These are phyloP conservation scores for Ovibos moschatus DNA, from an alignment of 2,113 vertebrate genomes.

Conservation along the genomic window DNA sequence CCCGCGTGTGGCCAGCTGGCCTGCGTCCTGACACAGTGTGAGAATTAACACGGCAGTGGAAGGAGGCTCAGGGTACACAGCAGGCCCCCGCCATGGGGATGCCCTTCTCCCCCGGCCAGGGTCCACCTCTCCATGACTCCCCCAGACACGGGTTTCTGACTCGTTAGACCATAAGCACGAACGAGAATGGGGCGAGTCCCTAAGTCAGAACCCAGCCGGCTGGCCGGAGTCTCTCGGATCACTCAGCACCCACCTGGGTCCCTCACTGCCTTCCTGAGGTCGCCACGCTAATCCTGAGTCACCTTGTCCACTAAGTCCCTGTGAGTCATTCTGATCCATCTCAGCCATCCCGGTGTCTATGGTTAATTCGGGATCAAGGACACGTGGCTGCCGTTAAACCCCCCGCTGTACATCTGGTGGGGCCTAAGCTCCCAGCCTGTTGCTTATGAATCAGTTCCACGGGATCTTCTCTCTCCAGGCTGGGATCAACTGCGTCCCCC, in stretches of 20 bases:
- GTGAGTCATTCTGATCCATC: neutral
- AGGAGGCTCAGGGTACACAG: neutral
- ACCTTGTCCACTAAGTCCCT: slow-evolving; percentile 54
- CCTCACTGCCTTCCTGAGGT: neutral
- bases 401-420: slow-evolving; percentile 23
- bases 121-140: neutral
- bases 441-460: slow-evolving; percentile 15
- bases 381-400: slow-evolving; percentile 17
- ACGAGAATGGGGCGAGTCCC: neutral
- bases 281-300: slow-evolving; percentile 35
- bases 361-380: slow-evolving; percentile 50
- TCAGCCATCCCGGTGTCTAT: neutral
- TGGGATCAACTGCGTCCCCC: neutral
- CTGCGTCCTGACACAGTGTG: fast-evolving
- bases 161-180: neutral
- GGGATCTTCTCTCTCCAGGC: slow-evolving; percentile 30
- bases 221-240: fast-evolving
- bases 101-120: neutral
- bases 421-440: slow-evolving; percentile 26
- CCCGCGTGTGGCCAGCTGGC: neutral
- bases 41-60: neutral
- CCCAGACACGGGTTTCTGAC: neutral
- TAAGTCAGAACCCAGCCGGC: neutral
- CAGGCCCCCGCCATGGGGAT: fast-evolving
- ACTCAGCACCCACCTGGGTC: neutral